Evolutionary conservation across 2,113 vertebrate genomes (phyloP).

Genomic region (Tragelaphus imberbis): DNA sequence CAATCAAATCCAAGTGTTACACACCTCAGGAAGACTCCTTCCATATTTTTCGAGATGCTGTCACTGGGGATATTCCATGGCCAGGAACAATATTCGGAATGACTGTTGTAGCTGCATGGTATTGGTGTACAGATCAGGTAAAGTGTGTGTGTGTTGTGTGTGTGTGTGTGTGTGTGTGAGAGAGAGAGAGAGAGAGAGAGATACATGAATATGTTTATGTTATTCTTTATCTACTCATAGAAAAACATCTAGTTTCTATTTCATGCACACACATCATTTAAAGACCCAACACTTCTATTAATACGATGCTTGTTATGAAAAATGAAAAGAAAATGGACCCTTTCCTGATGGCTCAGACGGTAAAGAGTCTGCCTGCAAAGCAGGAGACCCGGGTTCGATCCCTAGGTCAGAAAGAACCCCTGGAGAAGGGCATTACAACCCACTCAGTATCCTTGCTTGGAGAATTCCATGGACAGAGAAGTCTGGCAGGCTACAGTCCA

Average conservation of each 20-base stretch:
- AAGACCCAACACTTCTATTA: not conserved
- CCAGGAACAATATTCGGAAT: constrained; percentile 90
- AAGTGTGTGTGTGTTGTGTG: not conserved
- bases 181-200: no score
- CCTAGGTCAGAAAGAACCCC: not conserved
- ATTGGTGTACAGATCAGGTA: constrained; percentile 97
- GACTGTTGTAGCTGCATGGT: constrained; percentile 87
- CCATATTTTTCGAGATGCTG: constrained; percentile 87
- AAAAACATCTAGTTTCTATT: constrained; percentile 8
- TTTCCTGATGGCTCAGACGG: not conserved
- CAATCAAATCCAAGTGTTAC: constrained; percentile 80
- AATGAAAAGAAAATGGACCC: not conserved
- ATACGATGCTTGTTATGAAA: not conserved
- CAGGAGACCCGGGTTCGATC: not conserved
- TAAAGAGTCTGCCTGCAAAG: not conserved
- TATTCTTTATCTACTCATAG: not conserved
- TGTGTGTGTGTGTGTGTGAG: not conserved
- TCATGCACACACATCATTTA: constrained; percentile 17
- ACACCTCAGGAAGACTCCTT: constrained; percentile 86
- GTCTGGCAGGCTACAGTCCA: not conserved
- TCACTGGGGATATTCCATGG: constrained; percentile 91
- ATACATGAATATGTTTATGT: not conserved
- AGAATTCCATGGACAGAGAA: not conserved
- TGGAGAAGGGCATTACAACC: not conserved
- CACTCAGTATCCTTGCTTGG: not conserved